Conservation (phyloP, 2,113 vertebrate genomes). For the Tupaia tana region DNA sequence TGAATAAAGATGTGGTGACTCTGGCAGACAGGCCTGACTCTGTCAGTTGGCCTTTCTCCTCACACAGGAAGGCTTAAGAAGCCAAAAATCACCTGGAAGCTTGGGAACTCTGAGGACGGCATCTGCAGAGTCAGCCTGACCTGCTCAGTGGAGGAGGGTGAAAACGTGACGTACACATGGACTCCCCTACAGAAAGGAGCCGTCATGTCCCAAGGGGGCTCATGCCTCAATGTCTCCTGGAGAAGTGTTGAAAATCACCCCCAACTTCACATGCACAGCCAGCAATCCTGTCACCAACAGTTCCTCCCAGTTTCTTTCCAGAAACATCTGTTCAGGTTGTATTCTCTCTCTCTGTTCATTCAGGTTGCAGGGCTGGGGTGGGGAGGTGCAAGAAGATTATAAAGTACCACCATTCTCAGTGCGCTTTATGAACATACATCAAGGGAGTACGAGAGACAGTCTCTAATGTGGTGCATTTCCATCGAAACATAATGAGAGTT, state of each 20-base stretch:
- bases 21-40: background rate
- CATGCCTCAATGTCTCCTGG: background rate
- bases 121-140: conserved; percentile 16
- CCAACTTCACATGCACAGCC: background rate
- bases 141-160: conserved; percentile 1
- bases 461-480: background rate
- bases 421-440: background rate
- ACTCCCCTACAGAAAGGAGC: background rate
- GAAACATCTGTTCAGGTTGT: conserved; percentile 10
- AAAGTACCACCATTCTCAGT: background rate
- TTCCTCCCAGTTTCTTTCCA: background rate
- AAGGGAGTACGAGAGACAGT: background rate
- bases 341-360: background rate
- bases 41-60: background rate
- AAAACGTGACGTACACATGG: background rate
- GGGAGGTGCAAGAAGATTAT: no score
- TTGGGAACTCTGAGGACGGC: rapidly evolving
- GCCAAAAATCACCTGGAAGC: background rate
- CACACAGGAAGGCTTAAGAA: conserved; percentile 19
- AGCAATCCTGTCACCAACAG: conserved; percentile 56
- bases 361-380: background rate
- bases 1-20: background rate
- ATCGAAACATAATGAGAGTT: background rate
- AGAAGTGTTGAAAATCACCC: background rate
- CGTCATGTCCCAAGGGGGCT: background rate